Percentiles rank a stretch among this genome's conserved stretches.
Conservation (phyloP, 2,797 vertebrate species). For the Oophaga sylvatica region DNA sequence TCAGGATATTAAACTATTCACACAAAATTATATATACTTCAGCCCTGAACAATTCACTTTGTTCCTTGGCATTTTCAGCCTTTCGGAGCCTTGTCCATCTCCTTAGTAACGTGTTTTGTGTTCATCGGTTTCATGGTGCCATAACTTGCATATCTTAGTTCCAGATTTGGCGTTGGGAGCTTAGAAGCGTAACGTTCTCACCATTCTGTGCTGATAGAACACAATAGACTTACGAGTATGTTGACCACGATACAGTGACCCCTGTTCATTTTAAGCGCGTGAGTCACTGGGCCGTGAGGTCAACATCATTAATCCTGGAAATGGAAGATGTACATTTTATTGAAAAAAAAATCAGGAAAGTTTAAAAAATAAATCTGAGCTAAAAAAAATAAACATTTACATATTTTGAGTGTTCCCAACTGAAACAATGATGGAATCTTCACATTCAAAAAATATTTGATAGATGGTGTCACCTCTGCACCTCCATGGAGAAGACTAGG, state of each 20-base stretch:
- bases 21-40: conserved; percentile 49
- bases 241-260: not conserved
- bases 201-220: conserved; percentile 34
- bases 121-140: conserved; percentile 38
- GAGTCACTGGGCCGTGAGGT: not conserved
- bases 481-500: too few species aligned
- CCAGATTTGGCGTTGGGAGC: conserved; percentile 31
- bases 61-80: conserved; percentile 23
- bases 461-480: too few species aligned
- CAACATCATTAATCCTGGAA: not conserved
- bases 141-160: conserved; percentile 32
- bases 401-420: not conserved
- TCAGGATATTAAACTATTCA: conserved; percentile 59
- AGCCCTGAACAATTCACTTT: conserved; percentile 52
- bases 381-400: not conserved
- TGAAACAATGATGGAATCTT: not conserved
- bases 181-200: conserved; percentile 28
- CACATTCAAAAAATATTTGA: too few species aligned
- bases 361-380: not conserved
- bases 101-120: conserved; percentile 33
- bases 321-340: not conserved
- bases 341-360: not conserved
- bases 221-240: conserved; percentile 8
- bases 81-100: conserved; percentile 12
- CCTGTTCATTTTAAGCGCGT: not conserved